phyloP scores from a whole-genome alignment of 1,140 invertebrate genomes.

The Megathymus violae region DNA sequence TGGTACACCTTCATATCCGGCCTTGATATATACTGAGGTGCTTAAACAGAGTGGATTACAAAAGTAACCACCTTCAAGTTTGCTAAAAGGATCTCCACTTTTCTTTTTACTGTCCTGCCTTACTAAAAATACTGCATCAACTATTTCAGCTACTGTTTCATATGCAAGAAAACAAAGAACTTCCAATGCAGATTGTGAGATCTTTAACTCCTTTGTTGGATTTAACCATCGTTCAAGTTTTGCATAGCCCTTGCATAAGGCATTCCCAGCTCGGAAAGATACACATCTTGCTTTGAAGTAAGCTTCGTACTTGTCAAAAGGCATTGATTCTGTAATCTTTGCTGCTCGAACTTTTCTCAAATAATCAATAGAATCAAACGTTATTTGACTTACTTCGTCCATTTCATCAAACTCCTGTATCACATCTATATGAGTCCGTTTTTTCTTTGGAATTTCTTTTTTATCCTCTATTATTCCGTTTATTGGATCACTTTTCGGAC shows the following conservation, averaged over 20 bases:
- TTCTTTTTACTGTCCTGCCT: slow-evolving; percentile 85
- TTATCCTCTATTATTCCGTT: slow-evolving; percentile 62
- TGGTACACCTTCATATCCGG: slow-evolving; percentile 80
- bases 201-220: slow-evolving; percentile 77
- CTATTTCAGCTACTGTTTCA: slow-evolving; percentile 89
- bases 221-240: slow-evolving; percentile 83
- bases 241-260: slow-evolving; percentile 65
- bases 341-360: slow-evolving; percentile 81
- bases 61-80: slow-evolving; percentile 82
- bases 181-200: slow-evolving; percentile 83
- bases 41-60: slow-evolving; percentile 79
- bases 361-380: slow-evolving; percentile 82
- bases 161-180: slow-evolving; percentile 88
- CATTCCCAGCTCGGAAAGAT: slow-evolving; percentile 71
- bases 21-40: slow-evolving; percentile 83
- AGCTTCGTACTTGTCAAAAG: slow-evolving; percentile 83
- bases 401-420: slow-evolving; percentile 85
- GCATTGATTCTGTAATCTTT: slow-evolving; percentile 81
- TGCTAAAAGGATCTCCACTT: slow-evolving; percentile 84
- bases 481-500: slow-evolving; percentile 48
- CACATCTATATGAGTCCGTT: slow-evolving; percentile 72
- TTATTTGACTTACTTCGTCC: slow-evolving; percentile 83
- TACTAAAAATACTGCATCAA: slow-evolving; percentile 87
- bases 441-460: slow-evolving; percentile 61
- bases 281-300: slow-evolving; percentile 79